These are phyloP conservation scores for Trichomycterus rosablanca DNA, from an alignment of 2,113 vertebrate species.

Conservation along the genomic window DNA sequence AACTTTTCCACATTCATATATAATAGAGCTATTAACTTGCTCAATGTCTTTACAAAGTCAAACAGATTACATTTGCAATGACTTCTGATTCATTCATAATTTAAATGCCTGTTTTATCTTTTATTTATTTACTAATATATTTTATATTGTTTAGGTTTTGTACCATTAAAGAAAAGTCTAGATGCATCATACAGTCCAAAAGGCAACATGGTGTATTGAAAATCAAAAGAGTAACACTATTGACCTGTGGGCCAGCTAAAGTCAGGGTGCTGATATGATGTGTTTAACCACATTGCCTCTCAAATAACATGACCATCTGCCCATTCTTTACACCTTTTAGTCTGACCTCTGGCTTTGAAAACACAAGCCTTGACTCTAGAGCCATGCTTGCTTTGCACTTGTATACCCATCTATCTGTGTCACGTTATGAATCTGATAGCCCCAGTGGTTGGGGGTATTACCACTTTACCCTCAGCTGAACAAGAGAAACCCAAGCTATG, in stretches of 20 bases:
- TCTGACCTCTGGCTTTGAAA: slow-evolving; percentile 33
- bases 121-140: too few species aligned
- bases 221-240: slow-evolving; percentile 5
- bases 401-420: background rate
- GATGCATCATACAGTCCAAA: too few species aligned
- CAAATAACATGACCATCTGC: slow-evolving; percentile 40
- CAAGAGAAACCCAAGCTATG: background rate
- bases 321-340: slow-evolving; percentile 22
- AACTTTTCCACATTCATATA: too few species aligned
- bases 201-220: slow-evolving; percentile 11
- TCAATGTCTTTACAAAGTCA: too few species aligned
- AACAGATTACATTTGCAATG: too few species aligned
- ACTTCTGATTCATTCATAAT: too few species aligned
- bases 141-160: too few species aligned
- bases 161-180: too few species aligned
- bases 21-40: too few species aligned
- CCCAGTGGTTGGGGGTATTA: slow-evolving; percentile 3
- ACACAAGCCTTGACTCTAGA: slow-evolving; percentile 28
- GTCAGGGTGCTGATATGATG: slow-evolving; percentile 31
- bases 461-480: background rate
- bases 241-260: slow-evolving; percentile 14
- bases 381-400: slow-evolving; percentile 22
- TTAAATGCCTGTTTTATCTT: too few species aligned
- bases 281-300: slow-evolving; percentile 39
- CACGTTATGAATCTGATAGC: slow-evolving; percentile 15